These are phyloP conservation scores for Drosophila paranaensis DNA, from an alignment of 2,888 invertebrate genomes.

Conservation along the genomic window DNA sequence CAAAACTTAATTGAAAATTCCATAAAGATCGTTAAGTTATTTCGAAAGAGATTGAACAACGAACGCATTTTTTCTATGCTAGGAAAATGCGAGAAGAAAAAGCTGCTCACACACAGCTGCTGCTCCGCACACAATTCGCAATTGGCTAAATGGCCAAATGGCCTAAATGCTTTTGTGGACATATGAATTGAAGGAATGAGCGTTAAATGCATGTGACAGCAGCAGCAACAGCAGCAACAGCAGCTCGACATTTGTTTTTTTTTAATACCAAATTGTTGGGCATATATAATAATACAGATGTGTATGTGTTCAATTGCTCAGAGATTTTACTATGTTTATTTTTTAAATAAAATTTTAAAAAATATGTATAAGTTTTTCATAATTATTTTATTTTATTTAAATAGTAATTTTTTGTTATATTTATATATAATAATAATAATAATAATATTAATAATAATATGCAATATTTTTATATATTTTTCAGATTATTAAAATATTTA, in stretches of 20 bases:
- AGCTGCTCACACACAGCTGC: conserved; percentile 12
- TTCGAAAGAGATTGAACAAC: conserved; percentile 10
- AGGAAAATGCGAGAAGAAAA: conserved; percentile 10
- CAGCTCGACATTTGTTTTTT: conserved; percentile 3
- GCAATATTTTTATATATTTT: too few relatives aligned
- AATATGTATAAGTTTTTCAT: too few relatives aligned
- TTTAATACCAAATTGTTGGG: too few relatives aligned
- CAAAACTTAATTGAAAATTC: conserved; percentile 8
- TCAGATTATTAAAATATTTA: too few relatives aligned
- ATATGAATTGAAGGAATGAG: conserved; percentile 11
- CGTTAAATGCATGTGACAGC: conserved; percentile 7
- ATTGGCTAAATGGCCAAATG: conserved; percentile 13
- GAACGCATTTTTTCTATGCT: conserved; percentile 6
- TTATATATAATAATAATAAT: too few relatives aligned
- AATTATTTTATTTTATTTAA: too few relatives aligned
- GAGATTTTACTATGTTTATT: too few relatives aligned
- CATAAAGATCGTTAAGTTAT: conserved; percentile 4
- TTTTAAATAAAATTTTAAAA: too few relatives aligned
- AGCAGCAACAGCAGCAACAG: not conserved
- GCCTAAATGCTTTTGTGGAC: conserved; percentile 13
- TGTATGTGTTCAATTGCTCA: too few relatives aligned
- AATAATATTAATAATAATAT: too few relatives aligned
- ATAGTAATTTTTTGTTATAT: too few relatives aligned
- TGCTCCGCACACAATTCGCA: conserved; percentile 8
- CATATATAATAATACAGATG: too few relatives aligned